Conservation (phyloP, 2,888 invertebrate species). For the Lithophane semibrunnea region DNA sequence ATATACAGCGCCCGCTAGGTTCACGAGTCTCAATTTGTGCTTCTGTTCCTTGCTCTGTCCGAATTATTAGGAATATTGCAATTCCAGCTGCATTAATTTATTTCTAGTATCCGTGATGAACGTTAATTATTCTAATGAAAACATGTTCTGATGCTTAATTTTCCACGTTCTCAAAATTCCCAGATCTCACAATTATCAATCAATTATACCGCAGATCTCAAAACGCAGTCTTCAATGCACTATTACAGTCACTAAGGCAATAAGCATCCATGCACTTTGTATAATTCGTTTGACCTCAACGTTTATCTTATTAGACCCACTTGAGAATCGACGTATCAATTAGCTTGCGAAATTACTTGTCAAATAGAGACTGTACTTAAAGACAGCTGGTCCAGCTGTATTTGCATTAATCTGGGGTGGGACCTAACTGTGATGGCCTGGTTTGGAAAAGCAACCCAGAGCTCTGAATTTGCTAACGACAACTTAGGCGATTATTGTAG, state of each 20-base stretch:
- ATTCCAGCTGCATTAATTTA: too few relatives aligned
- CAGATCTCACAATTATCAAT: conserved; percentile 20
- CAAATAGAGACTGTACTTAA: conserved; percentile 38
- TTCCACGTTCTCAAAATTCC: not conserved
- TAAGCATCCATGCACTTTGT: conserved; percentile 58
- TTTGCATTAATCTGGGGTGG: conserved; percentile 43
- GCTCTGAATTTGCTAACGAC: not conserved
- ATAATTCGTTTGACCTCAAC: conserved; percentile 78
- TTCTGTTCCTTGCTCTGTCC: not conserved
- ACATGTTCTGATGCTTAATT: not conserved
- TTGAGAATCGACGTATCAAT: conserved; percentile 70
- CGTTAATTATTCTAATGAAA: not conserved
- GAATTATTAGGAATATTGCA: too few relatives aligned
- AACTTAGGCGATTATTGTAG: not conserved
- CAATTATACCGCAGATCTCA: conserved; percentile 7
- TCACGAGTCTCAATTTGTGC: not conserved
- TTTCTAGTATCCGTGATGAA: not conserved
- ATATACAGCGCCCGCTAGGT: not conserved
- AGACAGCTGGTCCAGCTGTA: conserved; percentile 30
- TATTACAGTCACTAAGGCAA: conserved; percentile 38
- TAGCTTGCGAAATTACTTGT: conserved; percentile 54
- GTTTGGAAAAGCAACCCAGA: conserved; percentile 11
- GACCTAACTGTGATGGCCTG: conserved; percentile 38
- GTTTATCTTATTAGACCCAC: conserved; percentile 79
- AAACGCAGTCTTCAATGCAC: conserved; percentile 35